A percentile compares a stretch with the other conserved stretches of the same genome.
These are phyloP conservation scores for Lithophane semibrunnea DNA, from an alignment of 2,888 invertebrate species.

Conservation along the genomic window DNA sequence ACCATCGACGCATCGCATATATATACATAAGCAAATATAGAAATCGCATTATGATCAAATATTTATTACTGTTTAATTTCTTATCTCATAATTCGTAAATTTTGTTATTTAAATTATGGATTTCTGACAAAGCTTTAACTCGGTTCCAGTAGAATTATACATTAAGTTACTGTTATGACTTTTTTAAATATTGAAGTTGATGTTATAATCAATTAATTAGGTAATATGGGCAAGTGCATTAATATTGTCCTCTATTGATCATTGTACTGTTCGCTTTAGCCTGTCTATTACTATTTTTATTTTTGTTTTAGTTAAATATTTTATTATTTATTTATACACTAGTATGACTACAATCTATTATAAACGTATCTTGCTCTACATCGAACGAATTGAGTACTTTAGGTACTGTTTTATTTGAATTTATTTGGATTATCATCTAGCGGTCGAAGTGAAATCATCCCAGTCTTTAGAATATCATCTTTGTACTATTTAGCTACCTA, in stretches of 20 bases:
- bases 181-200: constrained; percentile 89
- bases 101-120: constrained; percentile 90
- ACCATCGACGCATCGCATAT: constrained; percentile 81
- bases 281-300: constrained; percentile 86
- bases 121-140: constrained; percentile 90
- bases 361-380: constrained; percentile 80
- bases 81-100: constrained; percentile 88
- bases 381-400: constrained; percentile 79
- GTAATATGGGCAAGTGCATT: constrained; percentile 90
- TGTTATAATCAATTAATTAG: constrained; percentile 90
- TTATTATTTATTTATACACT: constrained; percentile 90
- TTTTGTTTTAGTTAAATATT: constrained; percentile 90
- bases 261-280: constrained; percentile 89
- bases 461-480: constrained; percentile 83
- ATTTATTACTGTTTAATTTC: constrained; percentile 90
- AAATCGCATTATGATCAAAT: constrained; percentile 89
- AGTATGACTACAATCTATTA: constrained; percentile 80
- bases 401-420: constrained; percentile 76
- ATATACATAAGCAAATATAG: constrained; percentile 80
- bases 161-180: constrained; percentile 90
- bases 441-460: constrained; percentile 78
- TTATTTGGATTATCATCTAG: constrained; percentile 72
- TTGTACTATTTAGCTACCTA: constrained; percentile 85
- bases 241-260: constrained; percentile 89
- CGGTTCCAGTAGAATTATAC: constrained; percentile 90